These are phyloP conservation scores for Litoditis marina DNA, from an alignment of 2,888 invertebrate species.

Conservation along the genomic window DNA sequence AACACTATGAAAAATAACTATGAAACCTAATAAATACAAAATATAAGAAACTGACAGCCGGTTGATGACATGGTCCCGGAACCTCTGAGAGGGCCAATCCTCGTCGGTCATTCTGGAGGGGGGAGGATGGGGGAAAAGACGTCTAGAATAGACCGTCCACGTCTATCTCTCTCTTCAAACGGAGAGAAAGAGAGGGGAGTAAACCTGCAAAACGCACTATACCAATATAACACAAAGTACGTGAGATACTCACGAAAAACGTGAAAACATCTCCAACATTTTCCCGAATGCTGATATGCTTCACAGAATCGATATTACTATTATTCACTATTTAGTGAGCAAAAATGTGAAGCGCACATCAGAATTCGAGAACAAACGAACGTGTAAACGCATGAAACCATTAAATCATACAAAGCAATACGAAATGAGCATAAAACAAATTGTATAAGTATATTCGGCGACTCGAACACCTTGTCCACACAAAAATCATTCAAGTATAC, in stretches of 20 bases:
- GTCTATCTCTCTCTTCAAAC: too few relatives aligned
- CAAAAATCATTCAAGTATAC: too few relatives aligned
- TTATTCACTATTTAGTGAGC: too few relatives aligned
- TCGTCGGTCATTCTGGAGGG: constrained; percentile 49
- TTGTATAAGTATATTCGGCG: too few relatives aligned
- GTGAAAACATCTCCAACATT: background rate
- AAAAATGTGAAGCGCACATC: too few relatives aligned
- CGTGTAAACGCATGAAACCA: too few relatives aligned
- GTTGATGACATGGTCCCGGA: constrained; percentile 60
- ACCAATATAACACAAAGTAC: too few relatives aligned
- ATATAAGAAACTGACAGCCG: constrained; percentile 50
- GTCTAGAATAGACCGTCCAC: background rate
- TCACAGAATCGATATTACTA: too few relatives aligned
- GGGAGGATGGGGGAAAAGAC: background rate
- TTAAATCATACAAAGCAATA: too few relatives aligned
- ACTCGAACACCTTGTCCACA: too few relatives aligned
- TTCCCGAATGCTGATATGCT: background rate
- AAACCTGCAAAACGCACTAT: background rate
- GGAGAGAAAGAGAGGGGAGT: constrained; percentile 1
- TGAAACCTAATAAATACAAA: background rate
- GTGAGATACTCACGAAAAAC: background rate
- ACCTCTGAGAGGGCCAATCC: constrained; percentile 60
- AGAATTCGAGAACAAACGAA: too few relatives aligned
- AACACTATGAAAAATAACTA: background rate
- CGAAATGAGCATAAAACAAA: too few relatives aligned